Conservation (phyloP, 2,113 vertebrate species). For the Odocoileus hemionus region DNA sequence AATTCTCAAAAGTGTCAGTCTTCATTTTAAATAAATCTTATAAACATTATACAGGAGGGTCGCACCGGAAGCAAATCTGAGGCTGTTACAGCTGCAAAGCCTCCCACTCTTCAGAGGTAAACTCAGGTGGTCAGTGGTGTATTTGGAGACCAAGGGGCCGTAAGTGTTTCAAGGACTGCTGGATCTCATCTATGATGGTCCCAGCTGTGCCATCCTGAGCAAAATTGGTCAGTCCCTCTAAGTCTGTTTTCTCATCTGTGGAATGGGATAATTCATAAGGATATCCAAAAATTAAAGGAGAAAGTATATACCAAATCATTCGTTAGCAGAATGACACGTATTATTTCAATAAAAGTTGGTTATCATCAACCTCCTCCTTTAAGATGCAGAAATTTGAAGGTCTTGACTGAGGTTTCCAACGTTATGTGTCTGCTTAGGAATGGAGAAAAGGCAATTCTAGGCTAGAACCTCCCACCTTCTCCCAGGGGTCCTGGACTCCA, state of each 20-base stretch:
- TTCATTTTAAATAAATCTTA: neutral
- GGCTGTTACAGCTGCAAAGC: neutral
- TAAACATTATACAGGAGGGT: neutral
- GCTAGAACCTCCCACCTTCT: neutral
- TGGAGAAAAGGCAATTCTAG: neutral
- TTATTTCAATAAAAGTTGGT: neutral
- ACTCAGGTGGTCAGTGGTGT: too few relatives aligned
- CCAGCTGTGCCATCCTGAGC: too few relatives aligned
- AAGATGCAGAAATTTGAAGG: neutral
- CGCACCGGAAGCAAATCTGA: neutral
- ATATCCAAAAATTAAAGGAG: neutral
- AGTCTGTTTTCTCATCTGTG: neutral
- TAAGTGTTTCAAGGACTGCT: rapidly evolving
- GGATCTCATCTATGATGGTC: neutral
- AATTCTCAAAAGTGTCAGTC: neutral
- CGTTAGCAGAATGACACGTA: rapidly evolving
- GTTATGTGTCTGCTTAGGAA: neutral
- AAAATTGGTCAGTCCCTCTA: neutral
- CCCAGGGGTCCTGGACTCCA: neutral
- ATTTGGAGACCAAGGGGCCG: neutral
- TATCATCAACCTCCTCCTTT: neutral
- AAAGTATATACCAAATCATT: neutral
- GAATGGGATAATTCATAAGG: neutral
- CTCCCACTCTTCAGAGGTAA: neutral
- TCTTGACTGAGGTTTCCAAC: neutral